phyloP scores from a whole-genome alignment of 2,113 vertebrate species.

The Guaruba guarouba region DNA sequence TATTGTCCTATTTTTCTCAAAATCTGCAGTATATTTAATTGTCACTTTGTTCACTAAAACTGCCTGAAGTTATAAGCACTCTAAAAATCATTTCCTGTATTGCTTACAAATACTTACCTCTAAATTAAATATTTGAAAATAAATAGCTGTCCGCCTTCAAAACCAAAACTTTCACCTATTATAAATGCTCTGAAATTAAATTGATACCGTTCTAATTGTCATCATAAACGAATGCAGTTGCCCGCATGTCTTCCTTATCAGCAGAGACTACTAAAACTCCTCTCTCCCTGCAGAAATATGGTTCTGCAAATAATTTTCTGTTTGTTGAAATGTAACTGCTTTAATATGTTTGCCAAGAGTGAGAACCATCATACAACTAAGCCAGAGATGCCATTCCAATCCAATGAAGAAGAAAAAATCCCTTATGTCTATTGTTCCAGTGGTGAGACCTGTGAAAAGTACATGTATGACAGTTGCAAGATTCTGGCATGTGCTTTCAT shows the following conservation, averaged over 20 bases:
- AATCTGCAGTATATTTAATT: background rate
- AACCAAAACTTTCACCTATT: background rate
- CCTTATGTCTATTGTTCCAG: background rate
- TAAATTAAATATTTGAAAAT: background rate
- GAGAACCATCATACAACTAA: background rate
- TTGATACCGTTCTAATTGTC: background rate
- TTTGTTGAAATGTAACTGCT: background rate
- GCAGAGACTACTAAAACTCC: background rate
- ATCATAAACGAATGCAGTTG: background rate
- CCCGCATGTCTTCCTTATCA: background rate
- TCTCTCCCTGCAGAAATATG: background rate
- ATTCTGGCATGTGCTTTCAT: background rate
- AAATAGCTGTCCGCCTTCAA: background rate
- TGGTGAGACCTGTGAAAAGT: background rate
- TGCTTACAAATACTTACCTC: background rate
- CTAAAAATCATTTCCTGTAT: background rate
- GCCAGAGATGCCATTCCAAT: background rate
- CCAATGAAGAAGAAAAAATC: background rate
- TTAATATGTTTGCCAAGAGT: background rate
- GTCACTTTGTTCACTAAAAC: background rate
- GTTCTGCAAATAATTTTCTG: background rate
- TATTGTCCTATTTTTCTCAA: background rate
- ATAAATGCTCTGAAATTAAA: background rate
- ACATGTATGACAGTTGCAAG: rapidly evolving
- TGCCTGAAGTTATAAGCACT: background rate